Evolutionary conservation across 2,888 invertebrate genomes (phyloP).

Genomic region (Yponomeuta evonymella): DNA sequence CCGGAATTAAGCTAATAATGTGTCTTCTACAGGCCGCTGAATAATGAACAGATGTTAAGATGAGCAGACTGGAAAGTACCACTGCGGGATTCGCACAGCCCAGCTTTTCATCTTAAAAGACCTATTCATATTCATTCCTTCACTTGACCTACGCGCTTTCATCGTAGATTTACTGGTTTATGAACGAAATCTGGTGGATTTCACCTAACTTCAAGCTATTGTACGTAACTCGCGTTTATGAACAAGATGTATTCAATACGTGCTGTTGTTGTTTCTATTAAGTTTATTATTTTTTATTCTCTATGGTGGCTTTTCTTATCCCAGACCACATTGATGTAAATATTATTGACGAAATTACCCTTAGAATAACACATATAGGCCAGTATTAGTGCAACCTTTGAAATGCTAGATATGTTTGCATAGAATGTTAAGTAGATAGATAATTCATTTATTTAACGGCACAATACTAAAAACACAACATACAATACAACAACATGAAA

Average conservation of each 20-base stretch:
- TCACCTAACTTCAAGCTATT: not conserved
- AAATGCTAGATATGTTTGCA: not conserved
- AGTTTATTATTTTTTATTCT: not conserved
- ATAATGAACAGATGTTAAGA: too few relatives aligned
- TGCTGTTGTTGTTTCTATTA: not conserved
- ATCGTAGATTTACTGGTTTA: not conserved
- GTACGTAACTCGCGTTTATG: not conserved
- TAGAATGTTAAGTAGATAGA: not conserved
- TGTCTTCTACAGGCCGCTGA: too few relatives aligned
- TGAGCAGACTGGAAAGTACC: constrained; percentile 3
- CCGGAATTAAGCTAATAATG: too few relatives aligned
- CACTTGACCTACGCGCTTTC: not conserved
- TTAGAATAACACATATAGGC: too few relatives aligned
- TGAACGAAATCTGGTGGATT: not conserved
- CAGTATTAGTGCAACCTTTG: not conserved
- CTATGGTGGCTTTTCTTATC: too few relatives aligned
- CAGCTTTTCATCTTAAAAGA: not conserved
- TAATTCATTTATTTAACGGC: too few relatives aligned
- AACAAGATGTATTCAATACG: not conserved
- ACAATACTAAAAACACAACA: too few relatives aligned
- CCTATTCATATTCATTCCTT: constrained; percentile 9
- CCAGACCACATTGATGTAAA: too few relatives aligned
- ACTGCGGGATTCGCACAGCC: not conserved
- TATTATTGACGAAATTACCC: too few relatives aligned
- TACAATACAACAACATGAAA: too few relatives aligned